phyloP scores from a whole-genome alignment of 2,888 invertebrate species.

The Drosophila rellima region DNA sequence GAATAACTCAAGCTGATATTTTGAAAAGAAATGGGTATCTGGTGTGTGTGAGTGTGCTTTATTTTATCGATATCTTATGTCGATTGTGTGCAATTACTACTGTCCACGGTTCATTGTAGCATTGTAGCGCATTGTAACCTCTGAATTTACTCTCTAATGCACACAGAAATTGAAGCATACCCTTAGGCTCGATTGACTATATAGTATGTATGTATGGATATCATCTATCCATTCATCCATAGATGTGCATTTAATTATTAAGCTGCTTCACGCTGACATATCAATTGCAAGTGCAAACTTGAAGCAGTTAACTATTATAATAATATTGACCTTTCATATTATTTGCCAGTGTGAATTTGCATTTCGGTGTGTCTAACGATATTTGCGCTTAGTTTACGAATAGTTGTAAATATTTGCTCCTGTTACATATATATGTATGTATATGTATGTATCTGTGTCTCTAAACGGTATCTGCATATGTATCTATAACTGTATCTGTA shows the following conservation, averaged over 20 bases:
- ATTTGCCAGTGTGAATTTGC: slow-evolving; percentile 30
- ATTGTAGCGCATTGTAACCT: slow-evolving; percentile 19
- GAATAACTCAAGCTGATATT: slow-evolving; percentile 22
- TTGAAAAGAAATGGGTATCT: slow-evolving; percentile 10
- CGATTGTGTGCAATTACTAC: slow-evolving; percentile 29
- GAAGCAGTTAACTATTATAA: slow-evolving; percentile 17
- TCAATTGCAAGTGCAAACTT: slow-evolving; percentile 15
- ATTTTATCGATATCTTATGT: slow-evolving; percentile 26
- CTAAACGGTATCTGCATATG: slow-evolving; percentile 5
- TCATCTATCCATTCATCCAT: not conserved
- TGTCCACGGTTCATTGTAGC: slow-evolving; percentile 28
- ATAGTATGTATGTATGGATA: not conserved
- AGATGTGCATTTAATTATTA: slow-evolving; percentile 14
- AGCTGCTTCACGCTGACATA: slow-evolving; percentile 26
- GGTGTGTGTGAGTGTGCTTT: slow-evolving; percentile 3
- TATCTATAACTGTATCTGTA: slow-evolving; percentile 4
- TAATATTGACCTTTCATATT: slow-evolving; percentile 6
- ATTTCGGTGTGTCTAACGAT: slow-evolving; percentile 40
- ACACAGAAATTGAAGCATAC: slow-evolving; percentile 13
- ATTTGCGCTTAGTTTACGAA: slow-evolving; percentile 56
- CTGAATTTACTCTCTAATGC: slow-evolving; percentile 2
- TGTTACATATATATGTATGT: slow-evolving; percentile 14
- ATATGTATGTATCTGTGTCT: slow-evolving; percentile 4
- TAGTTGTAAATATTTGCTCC: slow-evolving; percentile 42
- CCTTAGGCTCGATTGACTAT: slow-evolving; percentile 9